Evolutionary conservation across 2,113 vertebrate genomes (phyloP).

Genomic region (Dolichallabes microphthalmus): DNA sequence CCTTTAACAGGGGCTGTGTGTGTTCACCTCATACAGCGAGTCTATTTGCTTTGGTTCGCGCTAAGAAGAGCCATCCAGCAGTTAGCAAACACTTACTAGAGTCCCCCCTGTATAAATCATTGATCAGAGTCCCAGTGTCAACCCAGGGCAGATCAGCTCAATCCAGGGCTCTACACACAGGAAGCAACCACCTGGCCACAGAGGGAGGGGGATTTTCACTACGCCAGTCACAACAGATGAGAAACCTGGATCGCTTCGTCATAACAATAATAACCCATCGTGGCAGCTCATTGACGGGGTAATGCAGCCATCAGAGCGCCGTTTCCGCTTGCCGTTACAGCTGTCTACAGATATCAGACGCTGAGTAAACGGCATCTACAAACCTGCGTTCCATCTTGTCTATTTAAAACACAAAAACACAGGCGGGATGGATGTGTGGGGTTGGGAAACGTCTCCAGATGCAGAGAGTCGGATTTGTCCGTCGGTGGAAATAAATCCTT

Average conservation of each 20-base stretch:
- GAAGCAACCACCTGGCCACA: conserved; percentile 7
- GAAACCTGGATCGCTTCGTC: conserved; percentile 30
- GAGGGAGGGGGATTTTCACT: conserved; percentile 5
- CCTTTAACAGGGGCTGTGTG: conserved; percentile 56
- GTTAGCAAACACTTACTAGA: conserved; percentile 66
- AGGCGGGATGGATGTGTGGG: conserved; percentile 60
- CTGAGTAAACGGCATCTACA: conserved; percentile 46
- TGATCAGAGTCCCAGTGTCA: conserved; percentile 50
- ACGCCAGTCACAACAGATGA: conserved; percentile 36
- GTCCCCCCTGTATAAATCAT: conserved; percentile 56
- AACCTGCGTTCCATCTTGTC: conserved; percentile 64
- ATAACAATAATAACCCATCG: conserved; percentile 42
- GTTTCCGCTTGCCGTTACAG: conserved; percentile 50
- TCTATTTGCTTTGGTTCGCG: conserved; percentile 64
- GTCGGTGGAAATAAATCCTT: conserved; percentile 64
- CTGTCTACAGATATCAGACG: conserved; percentile 62
- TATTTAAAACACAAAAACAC: conserved; percentile 65
- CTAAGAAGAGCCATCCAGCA: conserved; percentile 59
- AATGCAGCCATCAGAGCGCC: conserved; percentile 13
- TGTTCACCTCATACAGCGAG: conserved; percentile 58
- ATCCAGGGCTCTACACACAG: background rate
- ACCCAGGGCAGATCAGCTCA: conserved; percentile 31
- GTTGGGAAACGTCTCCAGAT: conserved; percentile 27
- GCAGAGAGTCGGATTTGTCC: conserved; percentile 65
- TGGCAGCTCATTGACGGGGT: conserved; percentile 35